Percentiles rank a stretch among this genome's conserved stretches.
Evolutionary conservation across 2,113 vertebrate species (phyloP).

Genomic region (Ceratotherium simum): DNA sequence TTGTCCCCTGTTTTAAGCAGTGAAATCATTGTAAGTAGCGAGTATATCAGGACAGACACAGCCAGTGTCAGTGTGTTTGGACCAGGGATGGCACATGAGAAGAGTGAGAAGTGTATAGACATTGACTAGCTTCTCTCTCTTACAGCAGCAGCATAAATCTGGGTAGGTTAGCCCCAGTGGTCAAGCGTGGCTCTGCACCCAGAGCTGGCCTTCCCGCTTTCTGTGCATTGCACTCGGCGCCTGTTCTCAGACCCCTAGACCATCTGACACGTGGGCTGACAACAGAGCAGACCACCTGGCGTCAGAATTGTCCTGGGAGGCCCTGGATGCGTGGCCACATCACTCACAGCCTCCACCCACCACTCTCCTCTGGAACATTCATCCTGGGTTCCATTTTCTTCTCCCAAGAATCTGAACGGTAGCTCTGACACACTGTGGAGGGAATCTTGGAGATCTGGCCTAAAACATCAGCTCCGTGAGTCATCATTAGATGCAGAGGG

Average conservation of each 20-base stretch:
- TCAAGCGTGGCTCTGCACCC: neutral
- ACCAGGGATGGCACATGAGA: no score
- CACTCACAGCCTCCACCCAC: neutral
- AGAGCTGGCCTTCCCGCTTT: neutral
- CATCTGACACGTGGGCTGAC: neutral
- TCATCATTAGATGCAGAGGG: fast-evolving
- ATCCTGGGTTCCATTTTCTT: neutral
- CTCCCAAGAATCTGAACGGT: neutral
- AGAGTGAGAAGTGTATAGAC: neutral
- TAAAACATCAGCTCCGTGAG: neutral
- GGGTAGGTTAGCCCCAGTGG: neutral
- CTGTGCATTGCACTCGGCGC: fast-evolving
- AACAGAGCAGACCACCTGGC: neutral
- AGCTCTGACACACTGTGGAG: fast-evolving
- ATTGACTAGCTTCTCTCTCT: neutral
- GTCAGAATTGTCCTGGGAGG: neutral
- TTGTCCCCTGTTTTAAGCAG: neutral
- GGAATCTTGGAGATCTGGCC: neutral
- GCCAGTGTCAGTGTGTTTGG: neutral
- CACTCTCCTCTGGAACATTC: neutral
- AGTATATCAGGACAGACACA: neutral
- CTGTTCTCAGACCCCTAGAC: neutral
- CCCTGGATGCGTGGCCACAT: fast-evolving
- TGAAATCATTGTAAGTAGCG: neutral
- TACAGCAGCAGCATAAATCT: neutral